phyloP scores from a whole-genome alignment of 1,140 invertebrate genomes.

The Acromyrmex heyeri region DNA sequence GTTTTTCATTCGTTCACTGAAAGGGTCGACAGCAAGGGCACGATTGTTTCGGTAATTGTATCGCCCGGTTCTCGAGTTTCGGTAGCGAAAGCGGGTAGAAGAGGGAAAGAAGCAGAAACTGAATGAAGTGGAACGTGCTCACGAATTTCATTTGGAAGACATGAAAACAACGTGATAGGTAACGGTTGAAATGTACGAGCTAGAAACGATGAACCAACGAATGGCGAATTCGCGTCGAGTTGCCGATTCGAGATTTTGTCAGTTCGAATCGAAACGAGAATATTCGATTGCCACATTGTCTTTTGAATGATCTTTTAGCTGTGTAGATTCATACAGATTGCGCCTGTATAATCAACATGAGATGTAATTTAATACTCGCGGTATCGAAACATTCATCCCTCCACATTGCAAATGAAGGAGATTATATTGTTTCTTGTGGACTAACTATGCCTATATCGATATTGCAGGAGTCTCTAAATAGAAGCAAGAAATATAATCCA shows the following conservation, averaged over 20 bases:
- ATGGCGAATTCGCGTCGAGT: background rate
- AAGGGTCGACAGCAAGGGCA: slow-evolving; percentile 27
- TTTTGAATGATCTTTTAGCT: background rate
- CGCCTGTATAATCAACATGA: background rate
- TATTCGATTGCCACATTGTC: too few species aligned
- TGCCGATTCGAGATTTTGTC: background rate
- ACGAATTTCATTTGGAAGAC: background rate
- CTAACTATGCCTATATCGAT: background rate
- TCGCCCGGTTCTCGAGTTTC: background rate
- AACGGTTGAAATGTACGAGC: background rate
- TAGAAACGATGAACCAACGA: background rate
- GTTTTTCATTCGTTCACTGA: background rate
- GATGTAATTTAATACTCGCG: background rate
- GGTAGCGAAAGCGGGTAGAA: background rate
- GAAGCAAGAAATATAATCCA: background rate
- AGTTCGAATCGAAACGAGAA: background rate
- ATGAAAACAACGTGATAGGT: background rate
- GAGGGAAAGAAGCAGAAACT: background rate
- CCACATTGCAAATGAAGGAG: background rate
- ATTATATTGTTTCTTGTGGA: background rate
- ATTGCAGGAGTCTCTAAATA: background rate
- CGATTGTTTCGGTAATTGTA: background rate
- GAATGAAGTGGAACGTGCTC: background rate
- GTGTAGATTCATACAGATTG: background rate
- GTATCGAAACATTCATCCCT: background rate